Evolutionary conservation across 2,888 invertebrate genomes (phyloP).

Genomic region (Papilio gigon): DNA sequence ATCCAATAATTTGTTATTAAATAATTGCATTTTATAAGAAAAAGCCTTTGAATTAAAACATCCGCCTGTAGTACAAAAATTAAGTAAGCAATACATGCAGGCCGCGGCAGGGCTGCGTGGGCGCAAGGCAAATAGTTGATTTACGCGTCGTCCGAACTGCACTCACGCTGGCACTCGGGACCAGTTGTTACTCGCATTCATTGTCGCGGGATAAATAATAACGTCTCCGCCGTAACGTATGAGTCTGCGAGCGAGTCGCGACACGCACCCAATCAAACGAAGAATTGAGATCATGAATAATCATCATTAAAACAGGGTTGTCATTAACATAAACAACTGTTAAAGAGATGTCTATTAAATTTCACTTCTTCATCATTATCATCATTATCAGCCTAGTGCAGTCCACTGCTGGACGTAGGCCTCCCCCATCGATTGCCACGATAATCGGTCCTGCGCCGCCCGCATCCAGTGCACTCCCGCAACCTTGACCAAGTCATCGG

Average conservation of each 20-base stretch:
- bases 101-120: constrained; percentile 44
- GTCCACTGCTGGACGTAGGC: too few species aligned
- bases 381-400: too few species aligned
- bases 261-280: constrained; percentile 66
- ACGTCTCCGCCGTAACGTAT: constrained; percentile 65
- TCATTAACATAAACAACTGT: constrained; percentile 23
- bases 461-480: too few species aligned
- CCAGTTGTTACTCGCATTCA: constrained; percentile 57
- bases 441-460: too few species aligned
- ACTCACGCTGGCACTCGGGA: constrained; percentile 38
- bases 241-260: constrained; percentile 58
- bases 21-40: too few species aligned
- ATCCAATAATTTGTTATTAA: too few species aligned
- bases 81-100: constrained; percentile 40
- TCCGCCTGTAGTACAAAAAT: constrained; percentile 40
- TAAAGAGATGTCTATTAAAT: too few species aligned
- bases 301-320: constrained; percentile 44
- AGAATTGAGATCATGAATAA: constrained; percentile 64
- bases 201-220: constrained; percentile 68
- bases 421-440: too few species aligned
- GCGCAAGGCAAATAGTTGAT: constrained; percentile 76
- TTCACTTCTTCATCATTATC: too few species aligned
- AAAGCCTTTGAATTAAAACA: background rate
- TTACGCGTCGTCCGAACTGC: constrained; percentile 60
- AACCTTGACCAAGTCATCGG: too few species aligned